Base-by-base conservation (phyloP, 1,140 invertebrate species). In the Ctenoplectra terminalis region DNA sequence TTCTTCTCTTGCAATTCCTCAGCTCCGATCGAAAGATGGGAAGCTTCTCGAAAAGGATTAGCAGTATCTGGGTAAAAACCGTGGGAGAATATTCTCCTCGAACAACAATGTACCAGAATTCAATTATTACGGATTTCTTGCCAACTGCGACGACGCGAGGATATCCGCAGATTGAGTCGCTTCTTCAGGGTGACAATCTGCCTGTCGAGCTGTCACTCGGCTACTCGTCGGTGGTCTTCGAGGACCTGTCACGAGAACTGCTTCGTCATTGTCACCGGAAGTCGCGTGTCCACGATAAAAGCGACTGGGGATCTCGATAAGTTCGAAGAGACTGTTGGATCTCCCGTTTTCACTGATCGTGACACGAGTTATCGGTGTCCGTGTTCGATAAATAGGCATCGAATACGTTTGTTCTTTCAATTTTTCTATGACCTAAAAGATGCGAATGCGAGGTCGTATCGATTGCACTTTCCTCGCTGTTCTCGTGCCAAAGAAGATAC, bases 221-320 rank as follows among this genome's bases (percentile, higher is more conserved):
- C 73, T 79, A 73, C 48, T 87, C 84, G 60, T 88, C 64, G 58
- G 63, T 87, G 58, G 78, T 87, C 81, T 66, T 67, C 77, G 69
- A 70, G 73, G 77, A 84, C 60, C 80, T 83, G 50, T 78, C 87
- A 46, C 60, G 70, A 15, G 40, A 56, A 40, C 73, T 64, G 69
- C 70, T 46, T 74, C 73, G 66, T 87, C 88, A 79, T 85, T 87
- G 79, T 89, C 87, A 77, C 87, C 88, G 85, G 88, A 89, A 80
- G 83, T 86, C 58, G 71, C 78, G 60, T 60, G 74, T 73, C 75
- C 76, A 43, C 50, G 48, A 34, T 58, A 52, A 11, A 20, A 48
- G 43, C 66, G 56, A 63, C 50, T 23, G 26, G 15, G 26, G 17
- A 80, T 46, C 69, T 79, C 77, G 77, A 80, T 43, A 56, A 60